These are phyloP conservation scores for Phyllostomus discolor DNA, from an alignment of 2,113 vertebrate genomes.

Conservation along the genomic window DNA sequence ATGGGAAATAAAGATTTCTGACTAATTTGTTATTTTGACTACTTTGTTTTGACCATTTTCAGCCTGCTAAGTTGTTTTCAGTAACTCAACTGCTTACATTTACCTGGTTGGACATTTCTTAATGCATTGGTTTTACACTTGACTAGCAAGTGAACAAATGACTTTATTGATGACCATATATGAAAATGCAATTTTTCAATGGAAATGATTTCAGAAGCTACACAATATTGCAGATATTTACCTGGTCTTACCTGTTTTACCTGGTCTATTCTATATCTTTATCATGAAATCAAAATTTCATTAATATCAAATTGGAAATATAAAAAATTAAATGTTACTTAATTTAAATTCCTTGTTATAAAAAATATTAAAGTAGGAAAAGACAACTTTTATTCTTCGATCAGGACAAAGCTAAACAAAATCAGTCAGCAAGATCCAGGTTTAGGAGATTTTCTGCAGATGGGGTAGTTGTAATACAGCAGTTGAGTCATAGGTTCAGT, in stretches of 20 bases:
- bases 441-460: background rate
- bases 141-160: background rate
- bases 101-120: background rate
- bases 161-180: background rate
- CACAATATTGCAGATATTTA: background rate
- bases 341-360: background rate
- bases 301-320: background rate
- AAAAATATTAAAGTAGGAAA: slow-evolving; percentile 3
- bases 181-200: background rate
- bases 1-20: background rate
- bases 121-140: background rate
- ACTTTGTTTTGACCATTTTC: background rate
- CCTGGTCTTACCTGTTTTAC: too few relatives aligned
- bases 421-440: background rate
- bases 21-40: background rate
- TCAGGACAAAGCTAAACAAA: background rate
- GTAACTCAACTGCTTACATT: background rate
- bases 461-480: background rate
- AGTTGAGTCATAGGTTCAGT: background rate
- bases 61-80: background rate
- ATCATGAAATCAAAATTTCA: background rate
- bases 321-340: background rate
- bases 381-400: background rate
- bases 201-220: background rate
- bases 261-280: background rate